phyloP scores from a whole-genome alignment of 2,113 vertebrate genomes.

The Gopherus evgoodei region DNA sequence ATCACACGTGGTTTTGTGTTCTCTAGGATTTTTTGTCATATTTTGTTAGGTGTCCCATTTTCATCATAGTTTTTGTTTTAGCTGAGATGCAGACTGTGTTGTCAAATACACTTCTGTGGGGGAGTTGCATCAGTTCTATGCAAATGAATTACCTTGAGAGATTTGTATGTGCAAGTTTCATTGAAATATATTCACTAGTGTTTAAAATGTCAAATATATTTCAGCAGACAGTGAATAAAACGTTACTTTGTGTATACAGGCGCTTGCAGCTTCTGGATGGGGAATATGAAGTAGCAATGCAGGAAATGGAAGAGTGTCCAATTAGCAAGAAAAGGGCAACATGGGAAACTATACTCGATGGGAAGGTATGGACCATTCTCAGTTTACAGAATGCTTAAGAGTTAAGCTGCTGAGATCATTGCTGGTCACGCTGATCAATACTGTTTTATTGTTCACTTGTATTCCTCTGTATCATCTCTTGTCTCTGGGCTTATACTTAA shows the following conservation, averaged over 20 bases:
- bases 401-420: not conserved
- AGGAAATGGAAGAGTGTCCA: slow-evolving; percentile 97
- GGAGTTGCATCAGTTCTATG: not conserved
- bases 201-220: not conserved
- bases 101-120: not conserved
- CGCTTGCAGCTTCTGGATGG: slow-evolving; percentile 97
- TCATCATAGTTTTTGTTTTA: not conserved
- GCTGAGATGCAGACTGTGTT: not conserved
- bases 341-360: slow-evolving; percentile 98
- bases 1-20: not conserved
- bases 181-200: not conserved
- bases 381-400: not conserved
- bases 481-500: not conserved
- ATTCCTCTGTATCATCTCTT: not conserved
- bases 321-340: slow-evolving; percentile 98
- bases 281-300: slow-evolving; percentile 99
- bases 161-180: not conserved
- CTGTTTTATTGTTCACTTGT: not conserved
- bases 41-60: not conserved
- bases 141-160: not conserved
- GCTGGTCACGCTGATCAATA: too few species aligned
- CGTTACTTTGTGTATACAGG: slow-evolving; percentile 63
- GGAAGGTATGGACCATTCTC: slow-evolving; percentile 84
- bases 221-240: not conserved
- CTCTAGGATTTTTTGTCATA: not conserved